phyloP scores from a whole-genome alignment of 2,797 vertebrate species.

The Ptychobarbus kaznakovi region DNA sequence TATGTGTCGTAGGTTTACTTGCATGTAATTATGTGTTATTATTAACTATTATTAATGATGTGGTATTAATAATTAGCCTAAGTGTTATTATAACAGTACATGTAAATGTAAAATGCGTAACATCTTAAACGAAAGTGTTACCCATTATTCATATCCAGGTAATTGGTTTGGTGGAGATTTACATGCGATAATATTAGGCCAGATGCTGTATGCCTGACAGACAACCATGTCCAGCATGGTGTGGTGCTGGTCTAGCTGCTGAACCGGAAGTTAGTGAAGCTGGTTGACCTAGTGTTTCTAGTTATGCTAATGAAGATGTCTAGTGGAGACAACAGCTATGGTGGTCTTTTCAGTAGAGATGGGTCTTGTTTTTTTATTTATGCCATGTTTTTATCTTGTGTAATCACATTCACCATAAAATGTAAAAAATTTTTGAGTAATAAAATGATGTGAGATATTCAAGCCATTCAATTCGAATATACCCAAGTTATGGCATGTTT shows the following conservation, averaged over 20 bases:
- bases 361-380: background rate
- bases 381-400: background rate
- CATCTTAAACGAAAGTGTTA: too few relatives aligned
- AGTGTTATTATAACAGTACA: too few relatives aligned
- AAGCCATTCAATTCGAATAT: background rate
- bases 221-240: too few relatives aligned
- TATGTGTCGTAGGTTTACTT: too few relatives aligned
- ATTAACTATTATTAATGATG: too few relatives aligned
- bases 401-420: background rate
- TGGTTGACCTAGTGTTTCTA: background rate
- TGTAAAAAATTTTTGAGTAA: background rate
- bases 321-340: background rate
- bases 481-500: background rate
- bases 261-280: background rate
- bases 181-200: too few relatives aligned
- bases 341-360: background rate
- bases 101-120: too few relatives aligned
- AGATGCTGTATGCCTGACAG: too few relatives aligned
- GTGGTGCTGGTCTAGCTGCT: background rate
- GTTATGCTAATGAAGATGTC: background rate
- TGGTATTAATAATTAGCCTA: too few relatives aligned
- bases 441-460: background rate
- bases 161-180: too few relatives aligned
- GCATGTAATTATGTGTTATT: too few relatives aligned
- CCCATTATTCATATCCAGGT: too few relatives aligned